Percentiles rank a stretch among this genome's conserved stretches.
Evolutionary conservation across 2,888 invertebrate genomes (phyloP).

Genomic region (Caenorhabditis sulstoni): DNA sequence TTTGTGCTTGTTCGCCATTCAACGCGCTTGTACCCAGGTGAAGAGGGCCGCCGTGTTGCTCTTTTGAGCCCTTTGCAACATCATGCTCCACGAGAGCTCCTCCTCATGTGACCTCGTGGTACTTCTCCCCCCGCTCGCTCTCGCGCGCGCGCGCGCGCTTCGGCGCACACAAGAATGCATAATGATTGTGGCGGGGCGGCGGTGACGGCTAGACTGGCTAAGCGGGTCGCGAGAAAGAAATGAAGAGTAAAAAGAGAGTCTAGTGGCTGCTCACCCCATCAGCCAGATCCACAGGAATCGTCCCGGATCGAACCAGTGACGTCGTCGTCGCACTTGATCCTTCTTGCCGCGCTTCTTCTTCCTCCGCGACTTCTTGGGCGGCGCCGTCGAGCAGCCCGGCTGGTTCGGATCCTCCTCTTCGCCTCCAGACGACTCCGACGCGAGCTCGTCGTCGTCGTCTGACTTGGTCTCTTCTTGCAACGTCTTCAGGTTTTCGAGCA

Average conservation of each 20-base stretch:
- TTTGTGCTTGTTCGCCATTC: no score
- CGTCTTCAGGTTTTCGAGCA: constrained; percentile 7
- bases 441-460: not conserved
- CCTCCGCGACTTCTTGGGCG: not conserved
- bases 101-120: not conserved
- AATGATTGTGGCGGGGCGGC: constrained; percentile 31
- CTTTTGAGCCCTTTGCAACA: constrained; percentile 6
- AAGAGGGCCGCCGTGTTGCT: not conserved
- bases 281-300: constrained; percentile 30
- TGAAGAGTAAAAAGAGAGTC: not conserved
- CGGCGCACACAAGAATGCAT: constrained; percentile 46
- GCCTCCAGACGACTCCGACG: not conserved
- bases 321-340: no score
- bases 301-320: constrained; percentile 7
- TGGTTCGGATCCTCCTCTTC: not conserved
- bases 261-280: constrained; percentile 19
- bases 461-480: constrained; percentile 19
- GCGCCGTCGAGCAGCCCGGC: not conserved
- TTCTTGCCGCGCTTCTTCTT: not conserved
- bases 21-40: no score
- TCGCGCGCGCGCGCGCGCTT: constrained; percentile 15
- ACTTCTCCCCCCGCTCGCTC: constrained; percentile 6
- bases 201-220: constrained; percentile 38
- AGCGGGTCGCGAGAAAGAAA: not conserved
- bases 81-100: not conserved